These are phyloP conservation scores for Philypnodon macrostomus DNA, from an alignment of 2,797 vertebrate species.

Conservation along the genomic window DNA sequence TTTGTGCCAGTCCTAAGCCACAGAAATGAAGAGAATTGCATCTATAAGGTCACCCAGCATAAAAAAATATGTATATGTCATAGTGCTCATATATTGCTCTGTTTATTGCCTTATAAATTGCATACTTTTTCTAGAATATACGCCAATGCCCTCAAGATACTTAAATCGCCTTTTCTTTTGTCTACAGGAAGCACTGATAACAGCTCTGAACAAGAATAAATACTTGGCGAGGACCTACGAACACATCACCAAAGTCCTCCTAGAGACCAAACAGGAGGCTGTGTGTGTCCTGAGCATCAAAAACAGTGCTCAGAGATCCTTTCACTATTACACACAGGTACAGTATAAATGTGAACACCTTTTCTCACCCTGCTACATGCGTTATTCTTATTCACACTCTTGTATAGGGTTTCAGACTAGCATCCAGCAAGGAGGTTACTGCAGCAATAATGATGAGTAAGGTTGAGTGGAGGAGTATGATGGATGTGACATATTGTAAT, in stretches of 20 bases:
- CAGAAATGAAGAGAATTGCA: no score
- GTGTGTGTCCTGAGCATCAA: constrained; percentile 53
- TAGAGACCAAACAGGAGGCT: constrained; percentile 67
- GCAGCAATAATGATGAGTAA: constrained; percentile 74
- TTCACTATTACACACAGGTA: constrained; percentile 79
- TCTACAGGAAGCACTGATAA: constrained; percentile 67
- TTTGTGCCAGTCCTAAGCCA: no score
- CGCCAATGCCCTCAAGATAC: no score
- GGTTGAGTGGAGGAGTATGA: constrained; percentile 74
- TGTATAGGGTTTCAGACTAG: constrained; percentile 51
- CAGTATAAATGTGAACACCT: constrained; percentile 5
- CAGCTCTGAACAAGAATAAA: constrained; percentile 72
- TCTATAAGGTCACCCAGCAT: no score
- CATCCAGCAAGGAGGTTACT: constrained; percentile 64
- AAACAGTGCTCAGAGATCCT: constrained; percentile 53
- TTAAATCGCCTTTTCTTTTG: constrained; percentile 11
- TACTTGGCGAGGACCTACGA: constrained; percentile 75
- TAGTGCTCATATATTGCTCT: no score
- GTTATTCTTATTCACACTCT: constrained; percentile 2
- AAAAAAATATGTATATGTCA: no score
- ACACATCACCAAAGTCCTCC: constrained; percentile 58
- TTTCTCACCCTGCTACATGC: background rate
- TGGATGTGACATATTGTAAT: constrained; percentile 71
- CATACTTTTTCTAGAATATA: no score
- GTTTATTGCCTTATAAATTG: no score